phyloP scores from a whole-genome alignment of 2,113 vertebrate species.

The Poeciliopsis turrubarensis region DNA sequence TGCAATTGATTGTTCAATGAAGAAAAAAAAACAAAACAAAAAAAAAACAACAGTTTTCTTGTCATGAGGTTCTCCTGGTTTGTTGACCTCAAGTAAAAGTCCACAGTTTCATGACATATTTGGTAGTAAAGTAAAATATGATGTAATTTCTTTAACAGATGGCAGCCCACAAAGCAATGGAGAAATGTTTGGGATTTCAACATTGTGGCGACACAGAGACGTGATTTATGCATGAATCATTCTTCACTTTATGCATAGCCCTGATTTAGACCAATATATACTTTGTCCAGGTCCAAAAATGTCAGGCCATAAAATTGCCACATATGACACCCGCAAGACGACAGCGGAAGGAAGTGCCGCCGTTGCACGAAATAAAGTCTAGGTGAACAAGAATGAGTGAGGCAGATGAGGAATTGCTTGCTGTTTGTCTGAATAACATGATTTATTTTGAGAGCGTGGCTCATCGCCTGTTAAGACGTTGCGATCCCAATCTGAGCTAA shows the following conservation, averaged over 20 bases:
- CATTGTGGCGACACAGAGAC: not conserved
- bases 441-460: too few relatives aligned
- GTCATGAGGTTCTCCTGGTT: not conserved
- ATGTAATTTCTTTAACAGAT: not conserved
- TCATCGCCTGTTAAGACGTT: too few relatives aligned
- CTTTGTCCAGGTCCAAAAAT: not conserved
- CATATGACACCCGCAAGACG: too few relatives aligned
- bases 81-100: not conserved
- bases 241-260: not conserved
- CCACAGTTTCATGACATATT: too few relatives aligned
- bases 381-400: too few relatives aligned
- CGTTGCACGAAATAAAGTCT: too few relatives aligned
- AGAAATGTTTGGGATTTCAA: not conserved
- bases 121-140: not conserved
- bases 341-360: too few relatives aligned
- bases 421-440: too few relatives aligned
- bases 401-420: too few relatives aligned
- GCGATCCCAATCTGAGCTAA: too few relatives aligned
- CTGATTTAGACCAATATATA: not conserved
- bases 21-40: too few relatives aligned
- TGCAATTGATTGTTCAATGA: slow-evolving; percentile 16
- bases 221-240: not conserved
- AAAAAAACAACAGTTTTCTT: not conserved
- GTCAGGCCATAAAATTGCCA: not conserved
- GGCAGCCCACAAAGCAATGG: not conserved